Evolutionary conservation across 2,797 vertebrate genomes (phyloP).

Genomic region (Chelon auratus): DNA sequence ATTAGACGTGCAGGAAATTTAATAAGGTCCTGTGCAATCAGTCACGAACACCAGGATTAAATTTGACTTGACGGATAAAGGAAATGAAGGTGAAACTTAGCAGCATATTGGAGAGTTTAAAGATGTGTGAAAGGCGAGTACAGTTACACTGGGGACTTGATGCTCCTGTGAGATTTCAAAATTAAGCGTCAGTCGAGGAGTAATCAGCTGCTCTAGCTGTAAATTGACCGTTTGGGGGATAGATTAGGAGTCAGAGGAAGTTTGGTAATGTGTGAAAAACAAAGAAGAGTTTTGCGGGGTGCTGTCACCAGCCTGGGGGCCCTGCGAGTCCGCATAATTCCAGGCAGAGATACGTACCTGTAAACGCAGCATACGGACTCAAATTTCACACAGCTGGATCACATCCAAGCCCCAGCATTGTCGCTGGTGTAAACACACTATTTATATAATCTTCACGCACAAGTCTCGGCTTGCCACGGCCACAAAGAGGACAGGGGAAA

Average conservation of each 20-base stretch:
- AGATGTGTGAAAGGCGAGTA: background rate
- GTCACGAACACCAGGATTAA: background rate
- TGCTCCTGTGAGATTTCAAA: constrained; percentile 10
- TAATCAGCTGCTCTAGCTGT: background rate
- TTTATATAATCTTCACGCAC: constrained; percentile 36
- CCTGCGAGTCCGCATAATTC: constrained; percentile 4
- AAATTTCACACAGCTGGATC: constrained; percentile 52
- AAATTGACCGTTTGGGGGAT: background rate
- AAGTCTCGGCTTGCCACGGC: constrained; percentile 66
- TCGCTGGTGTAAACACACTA: constrained; percentile 33
- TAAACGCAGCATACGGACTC: constrained; percentile 41
- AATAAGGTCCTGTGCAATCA: background rate
- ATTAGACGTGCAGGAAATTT: constrained; percentile 33
- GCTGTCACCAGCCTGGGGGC: constrained; percentile 1
- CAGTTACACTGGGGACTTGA: background rate
- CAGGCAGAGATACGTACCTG: constrained; percentile 38
- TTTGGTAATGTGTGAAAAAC: constrained; percentile 14
- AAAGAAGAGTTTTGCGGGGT: background rate
- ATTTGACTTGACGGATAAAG: background rate
- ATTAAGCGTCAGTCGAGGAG: constrained; percentile 15
- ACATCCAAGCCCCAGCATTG: constrained; percentile 53
- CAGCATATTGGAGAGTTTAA: background rate
- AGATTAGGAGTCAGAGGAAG: background rate
- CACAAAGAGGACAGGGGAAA: constrained; percentile 38
- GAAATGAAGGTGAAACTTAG: background rate